Conservation (phyloP, 2,888 invertebrate genomes). For the Nipponacmea schrenckii region DNA sequence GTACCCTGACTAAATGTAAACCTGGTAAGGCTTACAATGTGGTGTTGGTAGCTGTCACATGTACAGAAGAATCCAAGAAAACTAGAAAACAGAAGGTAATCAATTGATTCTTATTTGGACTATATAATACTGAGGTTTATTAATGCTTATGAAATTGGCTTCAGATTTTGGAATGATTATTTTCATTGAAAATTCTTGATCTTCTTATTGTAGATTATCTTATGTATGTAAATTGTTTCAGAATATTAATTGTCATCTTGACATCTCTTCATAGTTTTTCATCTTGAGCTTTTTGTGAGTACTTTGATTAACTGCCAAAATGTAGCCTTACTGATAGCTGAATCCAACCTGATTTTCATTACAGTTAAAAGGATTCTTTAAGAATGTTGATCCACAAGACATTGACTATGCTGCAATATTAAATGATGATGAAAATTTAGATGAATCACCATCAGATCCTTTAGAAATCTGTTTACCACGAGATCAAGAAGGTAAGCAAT, state of each 20-base stretch:
- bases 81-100: slow-evolving; percentile 55
- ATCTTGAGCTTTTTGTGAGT: no score
- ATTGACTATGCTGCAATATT: slow-evolving; percentile 51
- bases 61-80: slow-evolving; percentile 62
- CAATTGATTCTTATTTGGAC: neutral
- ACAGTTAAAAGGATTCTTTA: slow-evolving; percentile 55
- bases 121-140: neutral
- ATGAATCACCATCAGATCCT: slow-evolving; percentile 63
- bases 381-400: slow-evolving; percentile 48
- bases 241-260: no score
- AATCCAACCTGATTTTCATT: slow-evolving; percentile 5
- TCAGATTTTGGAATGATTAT: no score
- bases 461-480: slow-evolving; percentile 58
- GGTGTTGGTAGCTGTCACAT: slow-evolving; percentile 65
- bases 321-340: no score
- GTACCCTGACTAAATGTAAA: slow-evolving; percentile 66
- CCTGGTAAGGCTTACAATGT: slow-evolving; percentile 65
- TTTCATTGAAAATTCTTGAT: no score
- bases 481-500: slow-evolving; percentile 57
- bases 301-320: no score
- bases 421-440: slow-evolving; percentile 61
- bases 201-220: no score
- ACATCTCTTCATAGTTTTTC: no score
- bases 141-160: no score
- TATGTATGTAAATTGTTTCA: no score